Base-by-base conservation (phyloP, 2,888 invertebrate genomes). In the Prosapia bicincta region DNA sequence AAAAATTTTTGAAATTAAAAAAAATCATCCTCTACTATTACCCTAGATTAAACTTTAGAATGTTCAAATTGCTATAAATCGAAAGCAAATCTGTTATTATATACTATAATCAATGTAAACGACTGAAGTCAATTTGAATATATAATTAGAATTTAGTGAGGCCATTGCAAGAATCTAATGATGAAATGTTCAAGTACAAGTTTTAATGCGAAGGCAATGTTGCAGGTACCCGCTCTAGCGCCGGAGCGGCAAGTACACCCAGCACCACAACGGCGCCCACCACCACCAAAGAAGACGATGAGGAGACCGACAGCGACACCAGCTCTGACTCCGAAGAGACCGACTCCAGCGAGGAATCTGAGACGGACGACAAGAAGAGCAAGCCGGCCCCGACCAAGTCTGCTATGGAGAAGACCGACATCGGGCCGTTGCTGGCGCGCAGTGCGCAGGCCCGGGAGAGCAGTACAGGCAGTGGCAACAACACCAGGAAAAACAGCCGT, bases 391-490 rank as follows among this genome's bases (percentile, higher is more conserved):
- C 79, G 0, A n/a, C n/a, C n/a, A 72, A 81, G 15, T 69, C 81
- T 10, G 77, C 80, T 26, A 79, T 80, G 77, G 81, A 81, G 26
- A 81, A 81, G 78, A 82, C 84, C 2, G 81, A 82, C 24, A 80
- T 83, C 3, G 91, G 93, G 13, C 91, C 93, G 25, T 86, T 94
- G 79, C 87, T 94, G 71, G 93, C 94, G 0, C 88, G 94, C 79
- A 93, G 93, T 83, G 93, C 91, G 20, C 90, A 94, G 80, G 92
- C 93, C 76, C 88, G 94, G 78, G 93, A 92, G 80, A 86, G 87
- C 38, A 86, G 86, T 1, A 83, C 85, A 38, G 83, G 88, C 73
- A 85, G 86, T 77, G 86, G 84, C 76, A 87, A 71, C 20, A 73
- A 71, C 28, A 76, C 71, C 13, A 65, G 77, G 32, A 78, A 78